Base-by-base conservation (phyloP, 1,140 invertebrate species). In the Melitaea cinxia region DNA sequence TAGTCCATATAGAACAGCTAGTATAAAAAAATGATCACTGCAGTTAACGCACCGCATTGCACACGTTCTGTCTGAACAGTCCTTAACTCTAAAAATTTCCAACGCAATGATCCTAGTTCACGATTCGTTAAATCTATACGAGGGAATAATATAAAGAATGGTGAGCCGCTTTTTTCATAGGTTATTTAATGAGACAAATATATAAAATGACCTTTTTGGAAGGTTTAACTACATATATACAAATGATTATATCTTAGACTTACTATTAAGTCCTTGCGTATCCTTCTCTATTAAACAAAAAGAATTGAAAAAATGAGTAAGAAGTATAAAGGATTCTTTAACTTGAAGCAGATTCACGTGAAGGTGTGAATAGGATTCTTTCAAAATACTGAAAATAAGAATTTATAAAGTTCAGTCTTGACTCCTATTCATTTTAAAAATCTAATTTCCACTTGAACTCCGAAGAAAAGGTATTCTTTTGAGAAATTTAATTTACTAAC, bases 71-170 rank as follows among this genome's bases (percentile, higher is more conserved):
- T n/a, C n/a, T n/a, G n/a, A n/a, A n/a, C n/a, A n/a, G n/a, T n/a
- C n/a, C n/a, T n/a, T n/a, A n/a, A 67, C 55, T 60, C 39, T 50
- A 26, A 49, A 5, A 42, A 23, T 39, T 57, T 26, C 35, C 59
- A n/a, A 68, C 33, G 52, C 42, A 54, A 62, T 54, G 50, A 37
- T 42, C 57, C 33, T 17, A 54, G 30, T 56, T 67, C 55, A 56
- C 45, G 65, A 62, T 62, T 68, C 65, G 65, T 68, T 68, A 68
- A 28, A 15, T 19, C 53, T n/a, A 50, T 53, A 61, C 59, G 50
- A 62, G 65, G 55, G 45, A 35, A 55, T 50, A 28, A 24, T 49
- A 26, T 35, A 23, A n/a, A 30, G 45, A 49, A 35, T 33, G n/a
- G n/a, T n/a, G n/a, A n/a, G n/a, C n/a, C n/a, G n/a, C n/a, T n/a